phyloP scores from a whole-genome alignment of 2,888 invertebrate species.

The Erannis defoliaria region DNA sequence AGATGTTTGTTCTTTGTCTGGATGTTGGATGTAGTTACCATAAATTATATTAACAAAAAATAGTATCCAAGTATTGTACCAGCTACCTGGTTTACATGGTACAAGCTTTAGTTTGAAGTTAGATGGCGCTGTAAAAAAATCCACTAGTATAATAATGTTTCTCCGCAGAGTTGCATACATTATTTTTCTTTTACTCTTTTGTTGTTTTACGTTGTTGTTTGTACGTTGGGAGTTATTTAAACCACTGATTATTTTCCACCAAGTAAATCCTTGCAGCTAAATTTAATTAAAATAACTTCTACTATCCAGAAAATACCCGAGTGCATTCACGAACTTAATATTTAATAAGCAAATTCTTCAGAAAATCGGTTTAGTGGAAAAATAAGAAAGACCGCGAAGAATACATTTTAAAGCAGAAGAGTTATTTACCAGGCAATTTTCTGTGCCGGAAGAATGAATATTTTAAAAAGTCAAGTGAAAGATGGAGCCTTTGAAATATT shows the following conservation, averaged over 20 bases:
- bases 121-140: too few relatives aligned
- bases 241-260: background rate
- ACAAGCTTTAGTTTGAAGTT: too few relatives aligned
- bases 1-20: too few relatives aligned
- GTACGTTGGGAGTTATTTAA: background rate
- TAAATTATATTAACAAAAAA: too few relatives aligned
- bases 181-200: background rate
- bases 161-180: too few relatives aligned
- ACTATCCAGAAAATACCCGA: constrained; percentile 8
- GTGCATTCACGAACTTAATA: constrained; percentile 12
- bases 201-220: too few relatives aligned
- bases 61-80: too few relatives aligned
- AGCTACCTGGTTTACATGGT: too few relatives aligned
- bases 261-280: background rate
- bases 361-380: constrained; percentile 17
- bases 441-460: constrained; percentile 17
- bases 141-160: too few relatives aligned
- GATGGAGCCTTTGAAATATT: constrained; percentile 16
- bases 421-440: constrained; percentile 11
- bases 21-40: too few relatives aligned
- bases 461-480: constrained; percentile 11
- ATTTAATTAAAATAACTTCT: constrained; percentile 17
- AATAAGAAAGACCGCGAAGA: constrained; percentile 7
- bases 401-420: constrained; percentile 2
- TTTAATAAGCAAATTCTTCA: constrained; percentile 25